phyloP scores from a whole-genome alignment of 2,797 vertebrate species.

The Chiroxiphia lanceolata region DNA sequence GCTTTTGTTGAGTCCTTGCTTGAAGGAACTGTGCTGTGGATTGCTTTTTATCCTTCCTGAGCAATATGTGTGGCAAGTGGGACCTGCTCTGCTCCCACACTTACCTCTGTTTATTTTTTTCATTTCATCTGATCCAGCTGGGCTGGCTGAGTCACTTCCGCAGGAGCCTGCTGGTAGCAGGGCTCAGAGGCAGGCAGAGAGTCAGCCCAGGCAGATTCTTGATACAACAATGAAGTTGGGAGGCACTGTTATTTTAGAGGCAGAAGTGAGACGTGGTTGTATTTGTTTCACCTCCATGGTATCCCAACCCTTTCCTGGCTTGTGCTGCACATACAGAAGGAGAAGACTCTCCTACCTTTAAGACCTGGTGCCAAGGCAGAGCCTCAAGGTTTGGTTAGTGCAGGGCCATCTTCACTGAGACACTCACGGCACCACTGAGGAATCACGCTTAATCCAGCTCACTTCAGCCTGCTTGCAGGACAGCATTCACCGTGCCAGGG shows the following conservation, averaged over 20 bases:
- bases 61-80: not conserved
- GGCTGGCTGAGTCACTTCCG: not conserved
- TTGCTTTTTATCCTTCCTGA: not conserved
- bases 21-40: not conserved
- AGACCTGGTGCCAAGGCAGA: not conserved
- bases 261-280: not conserved
- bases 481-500: not conserved
- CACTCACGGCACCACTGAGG: accelerated
- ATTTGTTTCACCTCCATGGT: not conserved
- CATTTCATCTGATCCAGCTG: not conserved
- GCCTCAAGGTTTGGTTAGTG: not conserved
- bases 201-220: not conserved
- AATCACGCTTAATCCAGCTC: not conserved
- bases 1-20: not conserved
- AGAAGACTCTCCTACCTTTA: not conserved
- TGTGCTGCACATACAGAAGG: not conserved
- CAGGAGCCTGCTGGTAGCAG: not conserved
- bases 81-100: not conserved
- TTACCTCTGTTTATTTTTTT: not conserved
- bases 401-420: not conserved
- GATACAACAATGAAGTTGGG: not conserved
- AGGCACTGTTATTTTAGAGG: not conserved
- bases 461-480: not conserved
- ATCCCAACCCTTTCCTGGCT: not conserved
- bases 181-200: not conserved